phyloP scores from a whole-genome alignment of 2,113 vertebrate genomes.

The Tyrannus savana region DNA sequence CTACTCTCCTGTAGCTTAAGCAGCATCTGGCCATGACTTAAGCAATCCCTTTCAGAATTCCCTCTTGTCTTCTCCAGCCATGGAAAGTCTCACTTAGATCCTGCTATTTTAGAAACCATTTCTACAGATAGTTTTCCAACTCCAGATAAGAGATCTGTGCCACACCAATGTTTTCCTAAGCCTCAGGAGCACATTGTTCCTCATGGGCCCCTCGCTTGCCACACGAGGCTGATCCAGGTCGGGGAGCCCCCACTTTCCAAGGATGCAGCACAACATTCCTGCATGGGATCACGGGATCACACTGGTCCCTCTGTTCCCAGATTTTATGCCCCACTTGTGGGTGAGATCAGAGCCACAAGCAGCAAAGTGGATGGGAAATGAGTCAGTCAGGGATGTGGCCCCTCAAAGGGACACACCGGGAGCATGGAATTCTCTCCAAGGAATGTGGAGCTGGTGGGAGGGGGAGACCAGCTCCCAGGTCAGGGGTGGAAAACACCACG shows the following conservation, averaged over 20 bases:
- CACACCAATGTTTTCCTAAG: background rate
- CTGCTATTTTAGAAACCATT: background rate
- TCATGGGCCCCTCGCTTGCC: background rate
- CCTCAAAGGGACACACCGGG: background rate
- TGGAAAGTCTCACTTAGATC: background rate
- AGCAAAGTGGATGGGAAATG: background rate
- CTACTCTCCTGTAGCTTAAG: background rate
- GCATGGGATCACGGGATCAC: background rate
- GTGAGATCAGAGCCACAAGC: background rate
- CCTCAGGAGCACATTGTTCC: background rate
- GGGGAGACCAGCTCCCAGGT: background rate
- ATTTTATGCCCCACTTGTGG: background rate
- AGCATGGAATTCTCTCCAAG: background rate
- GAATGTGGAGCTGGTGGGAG: background rate
- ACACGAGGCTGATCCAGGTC: accelerated
- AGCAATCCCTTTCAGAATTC: background rate
- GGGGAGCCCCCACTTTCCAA: background rate
- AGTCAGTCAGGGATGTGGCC: background rate
- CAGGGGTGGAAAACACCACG: background rate
- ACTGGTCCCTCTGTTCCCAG: background rate
- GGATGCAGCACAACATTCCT: background rate
- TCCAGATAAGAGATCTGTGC: background rate
- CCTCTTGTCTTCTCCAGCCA: background rate
- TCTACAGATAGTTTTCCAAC: background rate
- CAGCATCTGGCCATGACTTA: background rate